phyloP scores from a whole-genome alignment of 2,888 invertebrate genomes.

The Dusona sp. region DNA sequence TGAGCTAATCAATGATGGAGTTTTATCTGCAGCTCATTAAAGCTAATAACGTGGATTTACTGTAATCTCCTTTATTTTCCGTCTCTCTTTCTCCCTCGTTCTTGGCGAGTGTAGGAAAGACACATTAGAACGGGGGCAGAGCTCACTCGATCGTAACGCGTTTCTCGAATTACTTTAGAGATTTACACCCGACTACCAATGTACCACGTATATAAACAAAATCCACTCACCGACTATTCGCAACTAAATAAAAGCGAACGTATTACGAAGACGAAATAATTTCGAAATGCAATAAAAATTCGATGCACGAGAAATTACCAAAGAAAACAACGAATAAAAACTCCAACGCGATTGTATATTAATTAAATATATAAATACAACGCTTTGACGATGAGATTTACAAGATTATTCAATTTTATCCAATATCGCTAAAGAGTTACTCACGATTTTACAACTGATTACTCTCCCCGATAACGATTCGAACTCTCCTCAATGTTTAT shows the following conservation, averaged over 20 bases:
- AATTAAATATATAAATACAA: slow-evolving; percentile 52
- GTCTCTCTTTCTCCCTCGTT: slow-evolving; percentile 50
- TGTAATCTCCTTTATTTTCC: slow-evolving; percentile 73
- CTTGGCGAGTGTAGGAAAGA: slow-evolving; percentile 33
- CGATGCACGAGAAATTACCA: background rate
- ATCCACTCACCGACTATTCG: slow-evolving; percentile 22
- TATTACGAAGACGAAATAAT: slow-evolving; percentile 23
- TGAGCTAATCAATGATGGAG: slow-evolving; percentile 78
- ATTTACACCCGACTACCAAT: slow-evolving; percentile 33
- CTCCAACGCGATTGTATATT: slow-evolving; percentile 23
- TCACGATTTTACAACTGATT: slow-evolving; percentile 64
- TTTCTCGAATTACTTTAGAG: slow-evolving; percentile 45
- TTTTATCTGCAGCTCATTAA: slow-evolving; percentile 79
- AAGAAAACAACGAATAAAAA: background rate
- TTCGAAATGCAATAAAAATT: slow-evolving; percentile 27
- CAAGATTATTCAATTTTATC: slow-evolving; percentile 66
- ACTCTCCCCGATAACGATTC: slow-evolving; percentile 55
- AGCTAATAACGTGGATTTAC: slow-evolving; percentile 83
- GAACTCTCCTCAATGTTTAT: background rate
- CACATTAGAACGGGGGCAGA: slow-evolving; percentile 52
- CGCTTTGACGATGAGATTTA: slow-evolving; percentile 50
- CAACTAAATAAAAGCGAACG: slow-evolving; percentile 35
- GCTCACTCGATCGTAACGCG: slow-evolving; percentile 43
- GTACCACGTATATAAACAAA: background rate
- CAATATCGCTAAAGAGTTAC: slow-evolving; percentile 42